Evolutionary conservation across 1,140 invertebrate species (phyloP).

Genomic region (Drosophila murphyi): DNA sequence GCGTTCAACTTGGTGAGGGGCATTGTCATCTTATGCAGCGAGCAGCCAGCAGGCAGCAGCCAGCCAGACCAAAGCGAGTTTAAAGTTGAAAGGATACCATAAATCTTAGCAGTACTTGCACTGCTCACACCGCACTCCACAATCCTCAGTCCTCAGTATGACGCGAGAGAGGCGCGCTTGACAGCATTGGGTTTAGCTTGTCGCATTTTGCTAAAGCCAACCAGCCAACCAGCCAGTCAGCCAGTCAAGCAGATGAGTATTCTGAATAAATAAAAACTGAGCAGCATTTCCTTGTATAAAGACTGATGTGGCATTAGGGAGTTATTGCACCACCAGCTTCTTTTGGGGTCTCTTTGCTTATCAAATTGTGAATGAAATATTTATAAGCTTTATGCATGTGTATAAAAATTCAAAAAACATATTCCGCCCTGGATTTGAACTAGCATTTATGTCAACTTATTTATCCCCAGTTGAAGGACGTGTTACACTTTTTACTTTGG

Average conservation of each 20-base stretch:
- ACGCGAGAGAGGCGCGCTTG: slow-evolving; percentile 26
- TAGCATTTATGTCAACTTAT: no score
- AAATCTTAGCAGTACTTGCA: slow-evolving; percentile 55
- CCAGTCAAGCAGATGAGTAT: background rate
- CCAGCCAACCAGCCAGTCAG: background rate
- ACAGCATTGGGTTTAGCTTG: slow-evolving; percentile 41
- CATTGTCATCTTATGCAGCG: slow-evolving; percentile 31
- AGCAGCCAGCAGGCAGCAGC: slow-evolving; percentile 19
- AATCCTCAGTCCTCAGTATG: background rate
- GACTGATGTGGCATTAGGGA: slow-evolving; percentile 43
- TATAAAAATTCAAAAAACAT: no score
- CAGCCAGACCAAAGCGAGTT: slow-evolving; percentile 61
- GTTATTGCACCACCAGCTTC: slow-evolving; percentile 6
- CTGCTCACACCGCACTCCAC: background rate
- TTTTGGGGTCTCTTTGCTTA: slow-evolving; percentile 3
- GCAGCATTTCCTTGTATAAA: slow-evolving; percentile 14
- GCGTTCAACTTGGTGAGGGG: slow-evolving; percentile 38
- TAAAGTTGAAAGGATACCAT: slow-evolving; percentile 82
- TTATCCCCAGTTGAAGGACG: no score
- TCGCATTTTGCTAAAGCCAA: slow-evolving; percentile 32
- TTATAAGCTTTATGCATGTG: slow-evolving; percentile 9
- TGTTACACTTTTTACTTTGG: no score
- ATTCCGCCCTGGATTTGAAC: no score
- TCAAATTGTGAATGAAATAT: slow-evolving; percentile 10
- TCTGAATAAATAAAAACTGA: slow-evolving; percentile 24